Evolutionary conservation across 2,888 invertebrate species (phyloP), one percentile per base, ranked within the genome.

Genomic region (Neria commutata): DNA sequence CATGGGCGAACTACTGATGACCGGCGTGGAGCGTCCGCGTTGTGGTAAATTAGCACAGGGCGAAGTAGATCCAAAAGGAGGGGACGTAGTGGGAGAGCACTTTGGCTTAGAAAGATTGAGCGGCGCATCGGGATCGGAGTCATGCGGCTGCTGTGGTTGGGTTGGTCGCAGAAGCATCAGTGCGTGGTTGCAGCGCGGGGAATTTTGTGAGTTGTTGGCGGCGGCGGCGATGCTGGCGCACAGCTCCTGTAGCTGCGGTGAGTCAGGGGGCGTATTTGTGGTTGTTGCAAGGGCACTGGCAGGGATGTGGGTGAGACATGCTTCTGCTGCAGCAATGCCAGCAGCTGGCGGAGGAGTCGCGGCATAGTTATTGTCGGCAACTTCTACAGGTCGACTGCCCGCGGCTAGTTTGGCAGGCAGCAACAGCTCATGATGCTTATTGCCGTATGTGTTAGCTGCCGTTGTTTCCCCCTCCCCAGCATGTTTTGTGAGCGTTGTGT

Each of bases 71-170:
- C 54, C 19, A 19, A 64, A 64, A 11, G 56, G 63, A 4, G 68
- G 84, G 52, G 87, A 85, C 21, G 77, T 75, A 11, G 84, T 85
- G 1, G 85, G 85, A 3, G 88, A 87, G 14, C 85, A 84, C 54
- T 94, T 91, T 58, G 95, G 95, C 83, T 95, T 95, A 74, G 90
- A 90, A 54, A 95, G 86, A 83, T 95, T 95, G 45, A 96, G 85
- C 1, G 95, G 95, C 1, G 92, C 88, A 78, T 95, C 95, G 0
- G 91, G 89, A 81, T 91, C 71, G 6, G 91, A 87, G 78, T 94
- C 94, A 0, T 90, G 88, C 81, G 91, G 90, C 29, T 83, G 84
- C 0, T 80, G 69, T 1, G 83, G 76, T 1, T 58, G 53, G 23
- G 63, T 60, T 33, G 61, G 54, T 19, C 16, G 49, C 34, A 77